Evolutionary conservation across 2,888 invertebrate species (phyloP).

Genomic region (Drosophila neotestacea): DNA sequence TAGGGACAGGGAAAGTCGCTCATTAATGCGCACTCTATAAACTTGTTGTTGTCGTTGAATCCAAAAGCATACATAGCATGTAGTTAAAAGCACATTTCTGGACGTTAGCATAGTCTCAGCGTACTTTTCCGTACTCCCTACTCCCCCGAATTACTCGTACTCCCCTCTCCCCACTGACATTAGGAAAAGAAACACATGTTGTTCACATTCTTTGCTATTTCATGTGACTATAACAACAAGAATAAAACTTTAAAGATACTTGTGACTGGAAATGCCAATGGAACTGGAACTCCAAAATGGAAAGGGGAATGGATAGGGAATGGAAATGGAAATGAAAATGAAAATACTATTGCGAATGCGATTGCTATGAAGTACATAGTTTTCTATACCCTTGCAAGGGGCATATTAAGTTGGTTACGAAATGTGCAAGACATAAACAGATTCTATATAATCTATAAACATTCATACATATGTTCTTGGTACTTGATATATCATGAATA

Average conservation of each 20-base stretch:
- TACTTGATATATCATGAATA: too few species aligned
- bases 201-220: constrained; percentile 34
- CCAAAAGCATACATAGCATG: constrained; percentile 11
- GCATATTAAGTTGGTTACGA: too few species aligned
- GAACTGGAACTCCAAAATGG: neutral
- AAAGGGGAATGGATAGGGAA: neutral
- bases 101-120: constrained; percentile 28
- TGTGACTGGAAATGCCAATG: constrained; percentile 18
- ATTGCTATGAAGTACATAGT: neutral
- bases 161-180: neutral
- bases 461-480: too few species aligned
- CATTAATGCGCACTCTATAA: constrained; percentile 21
- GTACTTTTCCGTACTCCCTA: neutral
- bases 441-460: neutral
- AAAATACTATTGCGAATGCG: constrained; percentile 1
- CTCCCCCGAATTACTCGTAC: neutral
- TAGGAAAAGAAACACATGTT: constrained; percentile 53
- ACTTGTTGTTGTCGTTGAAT: neutral
- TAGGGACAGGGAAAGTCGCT: constrained; percentile 31
- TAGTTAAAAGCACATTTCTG: constrained; percentile 57
- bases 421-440: neutral
- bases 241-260: constrained; percentile 33
- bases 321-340: constrained; percentile 8
- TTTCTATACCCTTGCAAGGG: neutral
- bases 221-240: constrained; percentile 10